These are phyloP conservation scores for Drosophila nigromelanica DNA, from an alignment of 1,140 invertebrate species.

Conservation along the genomic window DNA sequence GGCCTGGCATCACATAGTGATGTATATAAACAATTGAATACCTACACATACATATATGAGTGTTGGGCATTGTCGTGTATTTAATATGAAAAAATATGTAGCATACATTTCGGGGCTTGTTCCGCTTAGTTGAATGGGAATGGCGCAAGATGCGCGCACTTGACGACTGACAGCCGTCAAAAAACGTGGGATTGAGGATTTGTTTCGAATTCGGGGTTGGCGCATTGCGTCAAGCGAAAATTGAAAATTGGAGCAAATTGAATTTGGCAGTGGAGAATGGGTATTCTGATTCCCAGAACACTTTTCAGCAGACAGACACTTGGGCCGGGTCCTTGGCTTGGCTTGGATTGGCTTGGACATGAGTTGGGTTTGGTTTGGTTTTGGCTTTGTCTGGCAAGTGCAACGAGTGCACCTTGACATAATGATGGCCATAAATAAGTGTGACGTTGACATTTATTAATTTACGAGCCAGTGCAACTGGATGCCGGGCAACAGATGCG, in stretches of 20 bases:
- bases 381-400: background rate
- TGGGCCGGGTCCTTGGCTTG: background rate
- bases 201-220: background rate
- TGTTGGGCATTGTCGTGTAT: background rate
- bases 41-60: background rate
- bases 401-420: constrained; percentile 50
- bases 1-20: too few species aligned
- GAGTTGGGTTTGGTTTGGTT: background rate
- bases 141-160: background rate
- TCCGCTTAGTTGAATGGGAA: background rate
- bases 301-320: background rate
- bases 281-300: background rate
- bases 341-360: background rate
- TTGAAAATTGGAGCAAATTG: constrained; percentile 28
- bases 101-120: constrained; percentile 23
- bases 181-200: constrained; percentile 11
- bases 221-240: constrained; percentile 4
- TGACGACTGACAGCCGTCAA: constrained; percentile 5
- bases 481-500: constrained; percentile 61
- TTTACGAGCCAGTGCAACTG: constrained; percentile 48
- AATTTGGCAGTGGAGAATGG: constrained; percentile 11
- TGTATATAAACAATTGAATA: background rate
- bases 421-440: constrained; percentile 60
- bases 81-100: background rate
- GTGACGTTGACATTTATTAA: constrained; percentile 64